Percentiles rank a stretch among this genome's conserved stretches.
Conservation (phyloP, 2,797 vertebrate genomes). For the Ptychobarbus kaznakovi region DNA sequence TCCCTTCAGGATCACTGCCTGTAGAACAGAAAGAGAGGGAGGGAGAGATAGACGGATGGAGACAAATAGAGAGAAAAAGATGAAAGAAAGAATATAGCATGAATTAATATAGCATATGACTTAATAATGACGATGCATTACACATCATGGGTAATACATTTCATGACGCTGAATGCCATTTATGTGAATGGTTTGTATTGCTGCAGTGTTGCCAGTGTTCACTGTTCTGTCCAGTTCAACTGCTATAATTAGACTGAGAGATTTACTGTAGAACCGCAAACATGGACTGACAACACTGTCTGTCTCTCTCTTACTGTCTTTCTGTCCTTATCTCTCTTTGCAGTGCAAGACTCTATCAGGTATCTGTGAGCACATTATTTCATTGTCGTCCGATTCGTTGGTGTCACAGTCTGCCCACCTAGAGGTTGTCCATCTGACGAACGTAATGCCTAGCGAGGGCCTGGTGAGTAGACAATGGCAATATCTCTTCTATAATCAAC, state of each 20-base stretch:
- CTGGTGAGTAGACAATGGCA: conserved; percentile 74
- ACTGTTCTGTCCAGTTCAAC: background rate
- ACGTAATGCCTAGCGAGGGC: conserved; percentile 77
- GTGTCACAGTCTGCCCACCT: conserved; percentile 80
- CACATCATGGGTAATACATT: conserved; percentile 24
- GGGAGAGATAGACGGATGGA: conserved; percentile 11
- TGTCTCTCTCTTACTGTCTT: background rate
- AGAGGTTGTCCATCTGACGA: conserved; percentile 79
- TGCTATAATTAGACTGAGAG: conserved; percentile 14
- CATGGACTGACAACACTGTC: background rate
- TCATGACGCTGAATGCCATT: conserved; percentile 2
- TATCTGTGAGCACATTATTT: conserved; percentile 84
- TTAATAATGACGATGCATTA: conserved; percentile 4
- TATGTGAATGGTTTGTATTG: background rate
- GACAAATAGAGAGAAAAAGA: conserved; percentile 8
- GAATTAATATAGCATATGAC: background rate
- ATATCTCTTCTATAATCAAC: background rate
- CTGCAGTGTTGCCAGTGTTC: conserved; percentile 11
- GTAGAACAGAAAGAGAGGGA: conserved; percentile 42
- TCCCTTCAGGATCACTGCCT: conserved; percentile 53
- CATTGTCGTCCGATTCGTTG: conserved; percentile 81
- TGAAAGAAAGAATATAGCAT: conserved; percentile 1
- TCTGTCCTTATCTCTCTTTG: conserved; percentile 40
- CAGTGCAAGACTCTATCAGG: conserved; percentile 62
- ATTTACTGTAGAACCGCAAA: background rate